Percentiles rank a stretch among this genome's conserved stretches.
These are phyloP conservation scores for Ptilorrhoa leucosticta DNA, from an alignment of 2,113 vertebrate genomes.

Conservation along the genomic window DNA sequence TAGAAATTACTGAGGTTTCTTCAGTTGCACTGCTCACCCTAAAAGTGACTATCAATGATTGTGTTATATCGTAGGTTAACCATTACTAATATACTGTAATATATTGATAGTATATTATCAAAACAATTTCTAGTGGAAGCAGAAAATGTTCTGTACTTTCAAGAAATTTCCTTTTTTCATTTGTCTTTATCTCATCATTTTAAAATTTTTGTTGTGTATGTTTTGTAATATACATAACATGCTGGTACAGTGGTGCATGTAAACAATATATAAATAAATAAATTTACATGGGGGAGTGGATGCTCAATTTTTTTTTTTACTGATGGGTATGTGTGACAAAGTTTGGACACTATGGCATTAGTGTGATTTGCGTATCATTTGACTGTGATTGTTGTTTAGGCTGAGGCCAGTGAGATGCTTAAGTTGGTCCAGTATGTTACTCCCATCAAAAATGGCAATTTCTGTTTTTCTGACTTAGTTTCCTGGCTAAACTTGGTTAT, in stretches of 20 bases:
- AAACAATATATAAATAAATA: background rate
- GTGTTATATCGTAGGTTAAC: background rate
- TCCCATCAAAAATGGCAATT: background rate
- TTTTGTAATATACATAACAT: background rate
- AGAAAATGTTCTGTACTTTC: background rate
- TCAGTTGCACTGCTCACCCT: background rate
- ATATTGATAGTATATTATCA: background rate
- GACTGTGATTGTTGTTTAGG: background rate
- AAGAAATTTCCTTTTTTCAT: background rate
- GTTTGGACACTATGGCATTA: background rate
- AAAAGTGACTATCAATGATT: background rate
- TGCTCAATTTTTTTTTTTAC: background rate
- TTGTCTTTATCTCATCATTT: background rate
- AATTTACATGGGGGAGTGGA: background rate
- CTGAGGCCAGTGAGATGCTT: background rate
- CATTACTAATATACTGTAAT: background rate
- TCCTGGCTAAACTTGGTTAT: background rate
- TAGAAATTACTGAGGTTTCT: background rate
- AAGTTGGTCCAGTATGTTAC: background rate
- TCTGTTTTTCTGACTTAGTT: background rate
- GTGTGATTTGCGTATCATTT: background rate
- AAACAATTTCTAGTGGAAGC: background rate
- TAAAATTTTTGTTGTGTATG: background rate
- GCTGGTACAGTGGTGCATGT: background rate
- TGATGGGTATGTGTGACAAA: accelerated